Percentiles rank a stretch among this genome's conserved stretches.
Evolutionary conservation across 2,888 invertebrate genomes (phyloP).

Genomic region (Sinopyrophorus schimmeli): DNA sequence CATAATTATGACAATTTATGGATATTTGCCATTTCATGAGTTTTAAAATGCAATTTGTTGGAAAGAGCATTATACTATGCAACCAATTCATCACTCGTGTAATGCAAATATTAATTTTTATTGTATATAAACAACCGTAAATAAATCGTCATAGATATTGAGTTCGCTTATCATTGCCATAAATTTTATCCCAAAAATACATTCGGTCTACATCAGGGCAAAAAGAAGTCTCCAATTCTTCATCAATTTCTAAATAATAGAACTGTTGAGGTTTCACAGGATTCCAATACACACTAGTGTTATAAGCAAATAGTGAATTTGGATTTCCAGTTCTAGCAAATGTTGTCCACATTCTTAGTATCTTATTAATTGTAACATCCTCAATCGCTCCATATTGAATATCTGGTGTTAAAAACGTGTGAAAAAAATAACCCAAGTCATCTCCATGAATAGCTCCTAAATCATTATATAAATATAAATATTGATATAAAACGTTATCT

Average conservation of each 20-base stretch:
- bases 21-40: no score
- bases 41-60: no score
- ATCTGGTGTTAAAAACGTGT: conserved; percentile 23
- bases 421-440: conserved; percentile 35
- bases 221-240: conserved; percentile 2
- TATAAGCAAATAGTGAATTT: not conserved
- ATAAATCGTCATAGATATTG: conserved; percentile 5
- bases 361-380: conserved; percentile 16
- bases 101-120: not conserved
- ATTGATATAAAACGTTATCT: not conserved
- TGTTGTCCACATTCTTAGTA: conserved; percentile 31
- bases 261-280: conserved; percentile 16
- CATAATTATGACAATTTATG: no score
- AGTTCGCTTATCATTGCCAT: conserved; percentile 23
- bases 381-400: conserved; percentile 17
- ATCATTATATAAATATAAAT: no score
- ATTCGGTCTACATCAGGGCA: conserved; percentile 30
- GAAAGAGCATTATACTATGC: no score
- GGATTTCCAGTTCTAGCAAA: conserved; percentile 30
- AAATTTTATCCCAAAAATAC: conserved; percentile 33
- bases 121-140: not conserved
- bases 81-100: no score
- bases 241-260: conserved; percentile 26
- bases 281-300: conserved; percentile 18
- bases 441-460: conserved; percentile 35